A percentile compares a stretch with the other conserved stretches of the same genome.
Conservation (phyloP, 1,140 invertebrate species). For the Eurosta solidaginis region DNA sequence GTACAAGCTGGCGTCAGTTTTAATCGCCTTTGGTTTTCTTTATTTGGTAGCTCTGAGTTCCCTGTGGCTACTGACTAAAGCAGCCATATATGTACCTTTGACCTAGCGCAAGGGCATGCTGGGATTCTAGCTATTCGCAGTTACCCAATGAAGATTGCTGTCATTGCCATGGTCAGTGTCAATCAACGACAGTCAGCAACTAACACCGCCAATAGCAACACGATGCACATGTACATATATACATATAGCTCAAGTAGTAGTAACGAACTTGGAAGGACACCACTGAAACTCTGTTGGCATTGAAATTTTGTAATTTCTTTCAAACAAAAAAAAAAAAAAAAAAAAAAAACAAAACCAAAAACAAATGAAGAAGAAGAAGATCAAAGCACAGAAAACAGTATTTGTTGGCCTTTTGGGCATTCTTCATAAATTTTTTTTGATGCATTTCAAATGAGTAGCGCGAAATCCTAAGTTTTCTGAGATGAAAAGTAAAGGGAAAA, state of each 20-base stretch:
- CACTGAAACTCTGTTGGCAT: not conserved
- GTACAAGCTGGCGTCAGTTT: no score
- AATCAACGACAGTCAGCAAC: not conserved
- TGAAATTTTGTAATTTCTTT: slow-evolving; percentile 13
- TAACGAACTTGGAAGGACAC: not conserved
- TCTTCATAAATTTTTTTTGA: not conserved
- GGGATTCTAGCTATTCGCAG: not conserved
- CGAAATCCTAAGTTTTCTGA: not conserved
- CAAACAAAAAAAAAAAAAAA: not conserved
- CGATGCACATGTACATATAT: no score
- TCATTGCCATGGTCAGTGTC: slow-evolving; percentile 24
- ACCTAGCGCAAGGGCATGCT: not conserved
- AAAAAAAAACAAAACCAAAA: not conserved
- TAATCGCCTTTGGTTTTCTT: slow-evolving; percentile 19
- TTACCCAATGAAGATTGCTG: not conserved
- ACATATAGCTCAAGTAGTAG: not conserved
- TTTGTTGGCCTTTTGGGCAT: not conserved
- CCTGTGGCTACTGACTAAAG: not conserved
- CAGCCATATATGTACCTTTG: no score
- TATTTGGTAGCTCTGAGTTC: not conserved
- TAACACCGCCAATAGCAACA: not conserved
- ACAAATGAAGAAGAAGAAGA: not conserved
- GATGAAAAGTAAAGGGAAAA: not conserved
- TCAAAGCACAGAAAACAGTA: not conserved
- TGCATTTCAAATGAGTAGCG: not conserved